Evolutionary conservation across 2,113 vertebrate species (phyloP).

Genomic region (Periophthalmus modestus): DNA sequence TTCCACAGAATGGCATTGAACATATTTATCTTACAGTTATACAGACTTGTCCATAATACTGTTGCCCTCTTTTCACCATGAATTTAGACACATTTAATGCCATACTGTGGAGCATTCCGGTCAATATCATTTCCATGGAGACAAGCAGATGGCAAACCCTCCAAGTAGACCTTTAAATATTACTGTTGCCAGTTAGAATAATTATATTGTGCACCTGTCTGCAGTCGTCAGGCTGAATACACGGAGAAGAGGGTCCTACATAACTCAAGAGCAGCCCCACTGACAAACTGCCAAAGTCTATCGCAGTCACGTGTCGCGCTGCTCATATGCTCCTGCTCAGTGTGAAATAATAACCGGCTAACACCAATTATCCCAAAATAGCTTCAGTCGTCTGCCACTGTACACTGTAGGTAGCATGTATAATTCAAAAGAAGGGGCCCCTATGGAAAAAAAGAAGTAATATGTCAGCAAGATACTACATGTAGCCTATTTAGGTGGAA

Average conservation of each 20-base stretch:
- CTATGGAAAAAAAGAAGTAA: not conserved
- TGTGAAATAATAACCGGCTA: constrained; percentile 2
- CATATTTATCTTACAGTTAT: too few relatives aligned
- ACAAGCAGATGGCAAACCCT: too few relatives aligned
- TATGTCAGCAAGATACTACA: not conserved
- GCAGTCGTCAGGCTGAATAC: not conserved
- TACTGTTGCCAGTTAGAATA: not conserved
- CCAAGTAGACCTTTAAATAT: not conserved
- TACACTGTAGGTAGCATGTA: constrained; percentile 5
- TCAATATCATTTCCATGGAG: too few relatives aligned
- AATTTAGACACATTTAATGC: not conserved
- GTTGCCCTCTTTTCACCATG: too few relatives aligned
- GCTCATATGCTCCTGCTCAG: not conserved
- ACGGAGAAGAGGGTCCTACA: not conserved
- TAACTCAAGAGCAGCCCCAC: not conserved
- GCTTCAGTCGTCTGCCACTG: not conserved
- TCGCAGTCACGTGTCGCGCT: not conserved
- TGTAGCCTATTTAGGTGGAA: not conserved
- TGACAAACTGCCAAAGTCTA: constrained; percentile 7
- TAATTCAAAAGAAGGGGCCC: not conserved
- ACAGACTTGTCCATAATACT: too few relatives aligned
- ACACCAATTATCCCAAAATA: constrained; percentile 9
- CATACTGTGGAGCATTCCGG: too few relatives aligned
- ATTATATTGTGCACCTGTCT: not conserved
- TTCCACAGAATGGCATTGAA: too few relatives aligned